Conservation (phyloP, 2,888 invertebrate genomes). For the Mylabris sibirica region DNA sequence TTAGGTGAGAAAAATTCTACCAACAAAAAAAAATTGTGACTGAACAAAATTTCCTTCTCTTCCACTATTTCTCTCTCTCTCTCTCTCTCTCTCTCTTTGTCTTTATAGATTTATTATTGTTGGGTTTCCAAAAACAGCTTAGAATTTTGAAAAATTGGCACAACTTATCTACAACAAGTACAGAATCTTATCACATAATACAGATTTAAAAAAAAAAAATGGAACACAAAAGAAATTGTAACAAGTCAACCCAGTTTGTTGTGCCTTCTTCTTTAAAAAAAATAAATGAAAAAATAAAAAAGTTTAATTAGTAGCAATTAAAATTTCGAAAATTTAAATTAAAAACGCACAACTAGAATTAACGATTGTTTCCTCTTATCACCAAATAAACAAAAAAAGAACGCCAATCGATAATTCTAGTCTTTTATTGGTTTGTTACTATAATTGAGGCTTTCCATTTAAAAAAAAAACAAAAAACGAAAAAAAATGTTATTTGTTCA, state of each 20-base stretch:
- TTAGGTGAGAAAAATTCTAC: no score
- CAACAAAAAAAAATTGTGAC: no score
- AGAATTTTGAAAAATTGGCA: conserved; percentile 44
- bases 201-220: conserved; percentile 13
- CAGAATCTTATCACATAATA: no score
- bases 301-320: background rate
- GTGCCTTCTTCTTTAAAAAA: conserved; percentile 55
- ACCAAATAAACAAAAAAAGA: background rate
- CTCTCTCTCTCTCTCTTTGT: background rate
- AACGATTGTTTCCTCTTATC: background rate
- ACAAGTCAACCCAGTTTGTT: conserved; percentile 52
- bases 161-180: conserved; percentile 39
- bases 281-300: background rate
- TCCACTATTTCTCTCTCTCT: no score
- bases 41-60: no score
- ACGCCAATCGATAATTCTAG: conserved; percentile 23
- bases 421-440: conserved; percentile 36
- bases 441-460: conserved; percentile 13
- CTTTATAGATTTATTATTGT: background rate
- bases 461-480: background rate
- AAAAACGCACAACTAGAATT: conserved; percentile 51
- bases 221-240: conserved; percentile 29
- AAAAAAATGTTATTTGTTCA: background rate
- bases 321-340: background rate
- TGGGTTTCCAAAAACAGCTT: conserved; percentile 54